Conservation (phyloP, 2,888 invertebrate species). For the Atrina japonica region DNA sequence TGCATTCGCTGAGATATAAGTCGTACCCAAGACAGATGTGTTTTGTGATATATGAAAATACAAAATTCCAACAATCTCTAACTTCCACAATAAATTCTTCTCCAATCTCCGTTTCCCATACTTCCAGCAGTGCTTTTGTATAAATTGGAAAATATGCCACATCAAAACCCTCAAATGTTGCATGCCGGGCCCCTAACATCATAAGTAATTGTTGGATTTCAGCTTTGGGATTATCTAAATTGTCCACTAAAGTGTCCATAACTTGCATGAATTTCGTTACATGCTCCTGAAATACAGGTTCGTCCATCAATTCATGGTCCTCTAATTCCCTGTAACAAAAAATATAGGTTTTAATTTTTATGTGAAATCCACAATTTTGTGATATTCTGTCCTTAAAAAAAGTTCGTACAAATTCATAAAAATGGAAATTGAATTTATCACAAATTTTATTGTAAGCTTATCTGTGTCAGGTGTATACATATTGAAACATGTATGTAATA, state of each 20-base stretch:
- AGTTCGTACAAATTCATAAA: too few species aligned
- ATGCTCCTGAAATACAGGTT: constrained; percentile 59
- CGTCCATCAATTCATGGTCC: constrained; percentile 55
- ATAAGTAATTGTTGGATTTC: constrained; percentile 62
- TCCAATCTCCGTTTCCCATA: constrained; percentile 71
- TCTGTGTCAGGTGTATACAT: too few species aligned
- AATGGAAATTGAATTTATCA: too few species aligned
- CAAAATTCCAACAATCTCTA: constrained; percentile 65
- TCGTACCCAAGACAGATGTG: constrained; percentile 59
- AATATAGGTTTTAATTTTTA: not conserved
- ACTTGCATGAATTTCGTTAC: constrained; percentile 68
- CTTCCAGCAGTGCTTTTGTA: constrained; percentile 67
- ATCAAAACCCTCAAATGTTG: constrained; percentile 65
- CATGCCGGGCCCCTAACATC: constrained; percentile 74
- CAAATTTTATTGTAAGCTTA: too few species aligned
- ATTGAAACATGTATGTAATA: too few species aligned
- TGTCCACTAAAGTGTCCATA: constrained; percentile 64
- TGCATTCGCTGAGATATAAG: constrained; percentile 32
- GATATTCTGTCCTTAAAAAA: too few species aligned
- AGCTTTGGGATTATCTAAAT: constrained; percentile 59
- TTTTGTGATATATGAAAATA: constrained; percentile 65
- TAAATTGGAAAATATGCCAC: constrained; percentile 68
- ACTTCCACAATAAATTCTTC: constrained; percentile 75
- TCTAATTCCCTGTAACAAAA: constrained; percentile 54
- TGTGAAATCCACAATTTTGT: not conserved